Evolutionary conservation across 2,888 invertebrate species (phyloP).

Genomic region (Therioaphis trifolii): DNA sequence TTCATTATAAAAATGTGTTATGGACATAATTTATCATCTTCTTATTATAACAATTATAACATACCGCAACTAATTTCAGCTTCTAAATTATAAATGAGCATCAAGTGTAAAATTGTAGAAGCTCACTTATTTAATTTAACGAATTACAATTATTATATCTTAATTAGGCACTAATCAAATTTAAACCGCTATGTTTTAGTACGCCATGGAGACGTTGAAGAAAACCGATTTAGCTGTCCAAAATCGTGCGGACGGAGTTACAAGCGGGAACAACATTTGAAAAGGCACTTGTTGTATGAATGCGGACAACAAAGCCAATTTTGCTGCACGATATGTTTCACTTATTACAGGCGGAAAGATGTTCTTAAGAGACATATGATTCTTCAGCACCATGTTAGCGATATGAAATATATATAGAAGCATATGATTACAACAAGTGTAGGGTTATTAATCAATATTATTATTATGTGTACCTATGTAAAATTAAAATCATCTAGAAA

Average conservation of each 20-base stretch:
- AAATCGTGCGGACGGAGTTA: slow-evolving; percentile 63
- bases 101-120: not conserved
- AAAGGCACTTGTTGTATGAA: slow-evolving; percentile 61
- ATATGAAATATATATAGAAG: not conserved
- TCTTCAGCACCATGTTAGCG: slow-evolving; percentile 29
- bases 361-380: slow-evolving; percentile 29
- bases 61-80: too few relatives aligned
- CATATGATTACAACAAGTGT: not conserved
- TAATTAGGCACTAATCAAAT: not conserved
- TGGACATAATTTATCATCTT: too few relatives aligned
- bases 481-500: too few relatives aligned
- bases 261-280: slow-evolving; percentile 53
- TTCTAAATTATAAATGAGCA: not conserved
- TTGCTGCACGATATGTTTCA: slow-evolving; percentile 64
- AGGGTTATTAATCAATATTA: not conserved
- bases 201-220: not conserved
- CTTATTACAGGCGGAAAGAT: slow-evolving; percentile 64
- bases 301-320: slow-evolving; percentile 65
- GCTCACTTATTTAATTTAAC: not conserved
- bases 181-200: not conserved
- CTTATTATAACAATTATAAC: too few relatives aligned
- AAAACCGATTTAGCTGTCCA: slow-evolving; percentile 50
- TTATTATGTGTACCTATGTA: not conserved
- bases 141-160: not conserved
- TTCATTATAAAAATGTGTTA: too few relatives aligned